phyloP scores from a whole-genome alignment of 2,113 vertebrate species.

The Brachyhypopomus occidentalis region DNA sequence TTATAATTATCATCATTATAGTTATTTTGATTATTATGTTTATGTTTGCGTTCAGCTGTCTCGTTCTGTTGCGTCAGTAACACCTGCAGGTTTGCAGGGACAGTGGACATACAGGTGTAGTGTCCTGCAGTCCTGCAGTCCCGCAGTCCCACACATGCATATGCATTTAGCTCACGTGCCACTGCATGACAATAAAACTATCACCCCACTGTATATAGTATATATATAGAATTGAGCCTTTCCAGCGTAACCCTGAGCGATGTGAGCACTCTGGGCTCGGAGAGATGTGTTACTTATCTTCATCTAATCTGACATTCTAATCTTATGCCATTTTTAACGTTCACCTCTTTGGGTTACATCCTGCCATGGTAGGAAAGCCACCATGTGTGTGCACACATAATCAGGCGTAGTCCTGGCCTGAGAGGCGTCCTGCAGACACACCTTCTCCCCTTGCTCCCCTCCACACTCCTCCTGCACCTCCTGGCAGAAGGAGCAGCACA shows the following conservation, averaged over 20 bases:
- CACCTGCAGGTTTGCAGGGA: conserved; percentile 51
- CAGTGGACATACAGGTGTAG: conserved; percentile 37
- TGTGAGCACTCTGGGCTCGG: background rate
- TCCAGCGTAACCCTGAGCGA: background rate
- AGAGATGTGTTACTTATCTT: background rate
- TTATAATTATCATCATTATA: too few species aligned
- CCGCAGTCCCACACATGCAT: background rate
- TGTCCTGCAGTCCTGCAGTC: background rate
- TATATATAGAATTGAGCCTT: background rate
- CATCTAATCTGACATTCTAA: background rate
- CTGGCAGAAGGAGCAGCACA: background rate
- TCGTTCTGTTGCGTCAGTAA: conserved; percentile 16
- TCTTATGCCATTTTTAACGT: background rate
- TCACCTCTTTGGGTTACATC: background rate
- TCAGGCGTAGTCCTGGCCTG: too few species aligned
- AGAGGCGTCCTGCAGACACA: too few species aligned
- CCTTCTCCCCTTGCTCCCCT: background rate
- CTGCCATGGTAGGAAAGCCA: too few species aligned
- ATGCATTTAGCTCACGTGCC: background rate
- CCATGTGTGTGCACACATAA: too few species aligned
- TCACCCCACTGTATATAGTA: background rate
- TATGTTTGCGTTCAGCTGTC: conserved; percentile 31
- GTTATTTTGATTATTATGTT: background rate
- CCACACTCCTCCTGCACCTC: background rate
- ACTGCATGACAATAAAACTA: conserved; percentile 1